These are phyloP conservation scores for Perca fluviatilis DNA, from an alignment of 2,113 vertebrate genomes.

Conservation along the genomic window DNA sequence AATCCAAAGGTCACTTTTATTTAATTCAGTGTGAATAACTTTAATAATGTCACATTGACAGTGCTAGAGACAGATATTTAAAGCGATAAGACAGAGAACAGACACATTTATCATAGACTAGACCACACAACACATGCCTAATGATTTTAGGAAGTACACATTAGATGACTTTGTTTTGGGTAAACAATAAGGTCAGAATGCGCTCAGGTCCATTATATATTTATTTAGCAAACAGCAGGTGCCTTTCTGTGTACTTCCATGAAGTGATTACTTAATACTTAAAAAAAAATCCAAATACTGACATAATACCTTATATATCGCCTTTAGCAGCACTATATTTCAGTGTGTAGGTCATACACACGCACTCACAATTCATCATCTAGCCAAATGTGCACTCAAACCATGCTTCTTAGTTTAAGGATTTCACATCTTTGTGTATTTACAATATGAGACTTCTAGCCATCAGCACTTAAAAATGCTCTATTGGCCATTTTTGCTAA, in stretches of 20 bases:
- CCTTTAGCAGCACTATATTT: constrained; percentile 72
- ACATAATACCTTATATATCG: constrained; percentile 52
- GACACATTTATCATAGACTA: constrained; percentile 35
- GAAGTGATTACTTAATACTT: constrained; percentile 57
- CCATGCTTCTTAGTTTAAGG: constrained; percentile 3
- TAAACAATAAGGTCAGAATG: constrained; percentile 38
- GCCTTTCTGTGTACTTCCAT: constrained; percentile 34
- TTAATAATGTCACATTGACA: constrained; percentile 55
- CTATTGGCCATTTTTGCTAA: constrained; percentile 6
- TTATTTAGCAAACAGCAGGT: constrained; percentile 21
- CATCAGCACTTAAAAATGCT: constrained; percentile 13
- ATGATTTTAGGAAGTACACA: constrained; percentile 24
- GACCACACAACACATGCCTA: constrained; percentile 27
- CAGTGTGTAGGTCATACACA: constrained; percentile 32
- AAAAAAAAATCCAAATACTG: constrained; percentile 59
- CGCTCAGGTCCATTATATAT: constrained; percentile 28
- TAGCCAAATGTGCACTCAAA: constrained; percentile 28
- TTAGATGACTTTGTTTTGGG: constrained; percentile 29
- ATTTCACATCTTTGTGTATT: constrained; percentile 49
- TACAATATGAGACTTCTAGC: constrained; percentile 13
- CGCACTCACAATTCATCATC: constrained; percentile 9
- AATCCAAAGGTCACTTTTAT: constrained; percentile 83
- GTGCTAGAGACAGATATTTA: constrained; percentile 31
- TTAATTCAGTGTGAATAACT: constrained; percentile 71
- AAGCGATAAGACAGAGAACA: constrained; percentile 47